Base-by-base conservation (phyloP, 2,888 invertebrate species). In the Drosophila anomalata region DNA sequence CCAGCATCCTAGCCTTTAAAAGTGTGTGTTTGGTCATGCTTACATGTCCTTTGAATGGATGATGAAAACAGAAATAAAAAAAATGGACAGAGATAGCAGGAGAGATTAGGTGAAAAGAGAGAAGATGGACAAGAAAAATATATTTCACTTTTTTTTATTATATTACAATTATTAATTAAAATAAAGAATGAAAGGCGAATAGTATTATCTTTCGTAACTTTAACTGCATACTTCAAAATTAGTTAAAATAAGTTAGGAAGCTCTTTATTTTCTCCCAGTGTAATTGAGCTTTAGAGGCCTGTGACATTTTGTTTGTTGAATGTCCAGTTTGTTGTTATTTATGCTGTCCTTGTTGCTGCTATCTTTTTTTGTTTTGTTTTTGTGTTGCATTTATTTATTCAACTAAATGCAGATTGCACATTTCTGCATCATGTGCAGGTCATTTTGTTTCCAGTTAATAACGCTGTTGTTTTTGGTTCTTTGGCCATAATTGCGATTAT, bases 341-440 rank as follows among this genome's bases (percentile, higher is more conserved):
- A 47, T 70, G 44, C 55, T 72, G 55, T 59, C 61, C 44, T 14
- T 36, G 54, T 54, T 54, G 65, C 36, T 53, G 57, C 39, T 53
- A 47, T 12, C 54, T 55, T 55, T 51, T 56, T 33, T 17, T 41
- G 7, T 29, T 9, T 8, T 22, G 3, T 24, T 24, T 24, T 24
- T 24, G 5, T 51, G 42, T 51, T 14, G 53, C 70, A 50, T 70
- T 70, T 74, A 76, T 76, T 80, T 76, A 76, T 78, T 76, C 76
- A 78, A 78, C 79, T 76, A 68, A 81, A 78, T 79, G 78, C 76
- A 79, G 76, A 81, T 76, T 80, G 81, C 78, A 79, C 79, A 73
- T 79, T 80, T 80, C 55, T 68, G 65, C 69, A 73, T 42, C 41
- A 8, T 76, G 47, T 58, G 48, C 24, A 52, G 62, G 57, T 46